Evolutionary conservation across 2,888 invertebrate genomes (phyloP).

Genomic region (Perizoma affinitatum): DNA sequence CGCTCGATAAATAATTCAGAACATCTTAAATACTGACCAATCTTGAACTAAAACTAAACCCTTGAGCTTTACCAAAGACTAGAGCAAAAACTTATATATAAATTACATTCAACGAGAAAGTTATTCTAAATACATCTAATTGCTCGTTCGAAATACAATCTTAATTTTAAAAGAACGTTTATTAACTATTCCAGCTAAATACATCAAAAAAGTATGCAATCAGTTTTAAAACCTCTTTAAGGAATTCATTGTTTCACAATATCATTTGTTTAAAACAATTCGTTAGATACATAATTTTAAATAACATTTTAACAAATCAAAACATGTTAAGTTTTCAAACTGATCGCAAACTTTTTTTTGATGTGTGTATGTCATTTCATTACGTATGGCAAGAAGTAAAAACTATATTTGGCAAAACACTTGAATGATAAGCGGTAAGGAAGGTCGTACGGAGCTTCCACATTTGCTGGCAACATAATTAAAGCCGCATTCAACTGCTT

Average conservation of each 20-base stretch:
- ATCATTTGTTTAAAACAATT: too few relatives aligned
- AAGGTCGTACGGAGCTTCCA: not conserved
- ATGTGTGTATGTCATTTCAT: conserved; percentile 40
- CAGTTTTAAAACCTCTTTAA: too few relatives aligned
- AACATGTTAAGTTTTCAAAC: not conserved
- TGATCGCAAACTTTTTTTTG: conserved; percentile 4
- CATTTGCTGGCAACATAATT: not conserved
- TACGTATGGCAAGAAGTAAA: conserved; percentile 64
- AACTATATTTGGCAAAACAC: conserved; percentile 57
- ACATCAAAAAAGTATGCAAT: too few relatives aligned
- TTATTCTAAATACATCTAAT: conserved; percentile 13
- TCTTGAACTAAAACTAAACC: conserved; percentile 50
- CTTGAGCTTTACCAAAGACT: conserved; percentile 78
- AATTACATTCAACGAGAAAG: conserved; percentile 38
- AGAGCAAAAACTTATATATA: conserved; percentile 63
- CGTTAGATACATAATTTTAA: too few relatives aligned
- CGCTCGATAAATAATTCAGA: not conserved
- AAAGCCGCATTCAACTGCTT: too few relatives aligned
- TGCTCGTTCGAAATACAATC: conserved; percentile 11
- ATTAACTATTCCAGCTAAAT: too few relatives aligned
- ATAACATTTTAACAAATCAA: too few relatives aligned
- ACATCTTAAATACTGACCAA: conserved; percentile 47
- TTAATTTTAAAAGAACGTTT: too few relatives aligned
- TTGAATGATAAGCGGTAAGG: conserved; percentile 40
- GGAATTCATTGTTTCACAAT: too few relatives aligned